Evolutionary conservation across 2,797 vertebrate genomes (phyloP).

Genomic region (Lagodon rhomboides): DNA sequence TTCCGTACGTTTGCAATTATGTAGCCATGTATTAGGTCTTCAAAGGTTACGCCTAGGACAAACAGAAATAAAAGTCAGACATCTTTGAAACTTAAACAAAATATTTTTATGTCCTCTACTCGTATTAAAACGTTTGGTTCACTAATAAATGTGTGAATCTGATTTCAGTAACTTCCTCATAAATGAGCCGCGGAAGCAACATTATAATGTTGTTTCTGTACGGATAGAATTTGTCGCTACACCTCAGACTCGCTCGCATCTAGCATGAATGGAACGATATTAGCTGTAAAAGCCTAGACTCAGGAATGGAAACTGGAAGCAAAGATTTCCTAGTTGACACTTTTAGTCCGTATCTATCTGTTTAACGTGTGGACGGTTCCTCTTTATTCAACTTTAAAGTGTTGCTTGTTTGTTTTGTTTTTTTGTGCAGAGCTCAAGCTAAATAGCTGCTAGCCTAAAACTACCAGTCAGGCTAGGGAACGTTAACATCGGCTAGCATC

Average conservation of each 20-base stretch:
- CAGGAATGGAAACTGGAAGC: slow-evolving; percentile 57
- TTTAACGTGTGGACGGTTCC: slow-evolving; percentile 9
- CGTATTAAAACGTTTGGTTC: neutral
- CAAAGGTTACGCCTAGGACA: neutral
- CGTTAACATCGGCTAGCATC: slow-evolving; percentile 22
- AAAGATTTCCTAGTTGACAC: slow-evolving; percentile 38
- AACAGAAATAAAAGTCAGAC: neutral
- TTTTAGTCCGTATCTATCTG: slow-evolving; percentile 32
- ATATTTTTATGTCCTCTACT: too few species aligned
- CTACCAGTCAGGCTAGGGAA: slow-evolving; percentile 44
- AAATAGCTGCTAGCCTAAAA: slow-evolving; percentile 54
- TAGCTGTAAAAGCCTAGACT: slow-evolving; percentile 45
- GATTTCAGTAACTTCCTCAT: neutral
- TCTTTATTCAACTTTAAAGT: slow-evolving; percentile 3
- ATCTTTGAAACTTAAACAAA: neutral
- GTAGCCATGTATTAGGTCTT: neutral
- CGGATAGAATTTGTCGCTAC: slow-evolving; percentile 44
- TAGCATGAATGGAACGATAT: slow-evolving; percentile 76
- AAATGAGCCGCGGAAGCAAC: slow-evolving; percentile 59
- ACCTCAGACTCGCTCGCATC: slow-evolving; percentile 10
- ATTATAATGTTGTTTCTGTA: slow-evolving; percentile 37
- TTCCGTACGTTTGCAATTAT: too few species aligned
- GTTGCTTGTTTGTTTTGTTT: slow-evolving; percentile 28
- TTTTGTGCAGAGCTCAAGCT: slow-evolving; percentile 51
- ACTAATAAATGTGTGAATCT: neutral